A percentile compares a stretch with the other conserved stretches of the same genome.
Evolutionary conservation across 2,113 vertebrate genomes (phyloP).

Genomic region (Trematocara unimaculatum): DNA sequence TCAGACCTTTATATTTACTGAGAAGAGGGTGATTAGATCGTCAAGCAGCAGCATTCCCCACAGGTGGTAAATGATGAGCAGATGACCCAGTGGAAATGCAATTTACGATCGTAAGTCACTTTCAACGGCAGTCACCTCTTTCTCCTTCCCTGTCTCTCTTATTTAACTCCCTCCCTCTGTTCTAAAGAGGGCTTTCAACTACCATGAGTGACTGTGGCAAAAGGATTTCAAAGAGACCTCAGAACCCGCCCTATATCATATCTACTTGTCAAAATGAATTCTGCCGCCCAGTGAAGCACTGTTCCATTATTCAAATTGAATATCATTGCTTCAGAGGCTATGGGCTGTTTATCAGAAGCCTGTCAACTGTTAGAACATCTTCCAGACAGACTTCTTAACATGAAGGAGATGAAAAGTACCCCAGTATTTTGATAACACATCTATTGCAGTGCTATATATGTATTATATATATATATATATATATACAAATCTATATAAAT

Average conservation of each 20-base stretch:
- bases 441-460: not conserved
- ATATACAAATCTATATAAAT: not conserved
- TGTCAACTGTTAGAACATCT: conserved; percentile 37
- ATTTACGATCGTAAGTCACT: conserved; percentile 26
- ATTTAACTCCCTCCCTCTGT: not conserved
- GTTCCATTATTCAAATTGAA: conserved; percentile 63
- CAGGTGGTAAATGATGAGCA: conserved; percentile 33
- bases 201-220: not conserved
- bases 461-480: not conserved
- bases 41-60: not conserved
- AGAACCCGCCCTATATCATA: conserved; percentile 28
- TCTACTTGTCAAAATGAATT: conserved; percentile 53
- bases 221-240: conserved; percentile 29
- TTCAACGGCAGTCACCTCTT: not conserved
- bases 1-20: not conserved
- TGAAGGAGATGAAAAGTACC: not conserved
- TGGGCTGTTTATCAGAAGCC: conserved; percentile 48
- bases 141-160: not conserved
- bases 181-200: conserved; percentile 34
- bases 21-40: not conserved
- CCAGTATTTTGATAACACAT: conserved; percentile 11
- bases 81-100: not conserved
- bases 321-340: conserved; percentile 44
- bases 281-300: conserved; percentile 1
- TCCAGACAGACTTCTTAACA: conserved; percentile 8